phyloP scores from a whole-genome alignment of 2,888 invertebrate species.

The Rapana venosa region DNA sequence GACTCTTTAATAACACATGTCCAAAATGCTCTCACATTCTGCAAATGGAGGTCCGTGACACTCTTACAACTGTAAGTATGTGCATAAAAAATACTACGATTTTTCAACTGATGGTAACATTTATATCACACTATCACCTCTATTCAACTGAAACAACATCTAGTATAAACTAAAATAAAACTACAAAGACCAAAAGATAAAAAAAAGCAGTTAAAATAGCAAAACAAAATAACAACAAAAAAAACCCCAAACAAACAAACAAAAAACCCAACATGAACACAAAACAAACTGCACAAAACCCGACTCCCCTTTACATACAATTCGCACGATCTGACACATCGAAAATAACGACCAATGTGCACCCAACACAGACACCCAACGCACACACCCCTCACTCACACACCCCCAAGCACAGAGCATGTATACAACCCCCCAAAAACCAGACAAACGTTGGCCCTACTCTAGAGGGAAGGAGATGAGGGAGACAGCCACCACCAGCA shows the following conservation, averaged over 20 bases:
- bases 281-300: neutral
- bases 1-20: too few species aligned
- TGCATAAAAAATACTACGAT: too few species aligned
- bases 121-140: too few species aligned
- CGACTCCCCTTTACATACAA: too few species aligned
- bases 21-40: too few species aligned
- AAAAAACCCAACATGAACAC: neutral
- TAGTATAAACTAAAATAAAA: too few species aligned
- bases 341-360: neutral
- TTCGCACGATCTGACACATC: neutral
- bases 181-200: neutral
- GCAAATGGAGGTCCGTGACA: too few species aligned
- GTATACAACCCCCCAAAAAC: neutral
- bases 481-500: slow-evolving; percentile 98
- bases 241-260: neutral
- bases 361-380: neutral
- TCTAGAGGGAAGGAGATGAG: slow-evolving; percentile 91
- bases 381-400: neutral
- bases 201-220: neutral
- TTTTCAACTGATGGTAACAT: too few species aligned
- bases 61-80: too few species aligned
- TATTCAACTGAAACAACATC: too few species aligned
- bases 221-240: neutral
- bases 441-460: slow-evolving; percentile 7
- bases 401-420: neutral